phyloP scores from a whole-genome alignment of 2,888 invertebrate species.

The Physocephala rufipes region DNA sequence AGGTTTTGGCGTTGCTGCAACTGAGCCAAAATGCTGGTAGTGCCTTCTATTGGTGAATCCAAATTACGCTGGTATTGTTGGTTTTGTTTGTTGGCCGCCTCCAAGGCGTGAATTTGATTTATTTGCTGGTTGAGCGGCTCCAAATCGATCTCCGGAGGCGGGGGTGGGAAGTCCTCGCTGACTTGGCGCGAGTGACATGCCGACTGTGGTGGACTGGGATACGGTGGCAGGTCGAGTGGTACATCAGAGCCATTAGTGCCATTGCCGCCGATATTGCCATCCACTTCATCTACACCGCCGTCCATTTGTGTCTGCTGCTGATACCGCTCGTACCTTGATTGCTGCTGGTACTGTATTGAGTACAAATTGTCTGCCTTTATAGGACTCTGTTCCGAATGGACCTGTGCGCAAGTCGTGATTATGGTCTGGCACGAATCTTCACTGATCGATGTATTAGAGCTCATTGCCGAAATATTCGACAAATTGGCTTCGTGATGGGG shows the following conservation, averaged over 20 bases:
- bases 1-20: slow-evolving; percentile 74
- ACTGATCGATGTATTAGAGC: slow-evolving; percentile 64
- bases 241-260: slow-evolving; percentile 42
- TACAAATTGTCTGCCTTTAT: slow-evolving; percentile 66
- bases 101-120: slow-evolving; percentile 65
- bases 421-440: slow-evolving; percentile 73
- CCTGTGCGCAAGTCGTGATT: slow-evolving; percentile 82
- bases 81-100: slow-evolving; percentile 62
- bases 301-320: slow-evolving; percentile 31
- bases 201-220: slow-evolving; percentile 81
- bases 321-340: slow-evolving; percentile 40
- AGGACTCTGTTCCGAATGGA: slow-evolving; percentile 83
- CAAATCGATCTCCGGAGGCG: slow-evolving; percentile 76
- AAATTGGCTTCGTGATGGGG: slow-evolving; percentile 63
- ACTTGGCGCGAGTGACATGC: slow-evolving; percentile 84
- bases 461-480: slow-evolving; percentile 64
- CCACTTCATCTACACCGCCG: slow-evolving; percentile 72
- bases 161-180: slow-evolving; percentile 90
- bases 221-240: slow-evolving; percentile 76
- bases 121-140: slow-evolving; percentile 73
- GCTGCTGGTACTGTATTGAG: slow-evolving; percentile 40
- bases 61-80: slow-evolving; percentile 62
- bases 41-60: slow-evolving; percentile 63
- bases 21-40: slow-evolving; percentile 70
- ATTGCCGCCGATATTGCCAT: slow-evolving; percentile 61